These are phyloP conservation scores for Cinclus mexicanus DNA, from an alignment of 2,113 vertebrate species.

Conservation along the genomic window DNA sequence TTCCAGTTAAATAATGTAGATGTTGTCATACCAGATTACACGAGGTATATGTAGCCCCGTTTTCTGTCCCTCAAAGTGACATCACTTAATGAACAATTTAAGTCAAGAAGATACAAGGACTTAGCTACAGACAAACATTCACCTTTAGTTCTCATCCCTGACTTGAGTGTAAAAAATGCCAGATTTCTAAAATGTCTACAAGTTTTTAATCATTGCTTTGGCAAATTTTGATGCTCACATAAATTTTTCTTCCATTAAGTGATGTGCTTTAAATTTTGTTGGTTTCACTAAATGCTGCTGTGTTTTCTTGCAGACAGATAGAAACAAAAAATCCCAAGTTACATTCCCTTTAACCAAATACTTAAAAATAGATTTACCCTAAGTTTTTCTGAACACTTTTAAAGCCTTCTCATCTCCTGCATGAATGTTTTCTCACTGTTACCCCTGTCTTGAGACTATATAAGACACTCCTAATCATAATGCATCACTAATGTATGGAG, in stretches of 20 bases:
- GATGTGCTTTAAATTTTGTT: neutral
- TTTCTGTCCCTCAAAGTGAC: neutral
- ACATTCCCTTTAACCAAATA: neutral
- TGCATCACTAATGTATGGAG: fast-evolving
- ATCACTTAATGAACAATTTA: neutral
- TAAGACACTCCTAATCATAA: neutral
- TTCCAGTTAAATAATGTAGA: neutral
- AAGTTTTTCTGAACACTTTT: neutral
- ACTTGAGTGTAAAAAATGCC: fast-evolving
- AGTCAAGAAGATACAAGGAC: neutral
- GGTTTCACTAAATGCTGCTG: neutral
- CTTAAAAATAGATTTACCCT: neutral
- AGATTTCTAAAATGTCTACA: neutral
- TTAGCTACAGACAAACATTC: neutral
- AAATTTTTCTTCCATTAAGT: neutral
- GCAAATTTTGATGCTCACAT: neutral
- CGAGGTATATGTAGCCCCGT: neutral
- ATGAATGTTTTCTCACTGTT: neutral
- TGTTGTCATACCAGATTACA: neutral
- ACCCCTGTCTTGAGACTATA: neutral
- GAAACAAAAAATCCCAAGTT: neutral
- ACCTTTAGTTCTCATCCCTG: neutral
- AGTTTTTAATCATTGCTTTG: neutral
- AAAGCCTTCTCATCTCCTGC: neutral
- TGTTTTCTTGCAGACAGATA: neutral